Conservation (phyloP, 2,797 vertebrate species). For the Craterocephalus amniculus region DNA sequence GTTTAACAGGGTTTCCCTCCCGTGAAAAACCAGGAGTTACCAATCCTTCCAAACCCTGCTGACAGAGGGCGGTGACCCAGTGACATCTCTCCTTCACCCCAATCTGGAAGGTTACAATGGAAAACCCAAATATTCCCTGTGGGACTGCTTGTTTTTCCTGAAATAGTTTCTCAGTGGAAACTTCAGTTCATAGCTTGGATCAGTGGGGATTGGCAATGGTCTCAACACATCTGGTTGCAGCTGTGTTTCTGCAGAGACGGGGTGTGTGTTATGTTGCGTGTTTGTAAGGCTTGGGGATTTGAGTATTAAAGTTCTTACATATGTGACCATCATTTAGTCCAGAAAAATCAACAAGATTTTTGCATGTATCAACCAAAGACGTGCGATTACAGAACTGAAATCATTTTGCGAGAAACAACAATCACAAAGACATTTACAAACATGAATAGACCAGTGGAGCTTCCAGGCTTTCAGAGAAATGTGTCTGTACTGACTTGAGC, state of each 20-base stretch:
- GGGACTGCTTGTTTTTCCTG: slow-evolving; percentile 36
- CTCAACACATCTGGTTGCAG: slow-evolving; percentile 48
- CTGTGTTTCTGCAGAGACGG: slow-evolving; percentile 21
- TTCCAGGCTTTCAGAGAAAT: neutral
- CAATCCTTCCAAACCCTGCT: slow-evolving; percentile 10
- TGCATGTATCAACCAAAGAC: too few species aligned
- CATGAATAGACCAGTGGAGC: too few species aligned
- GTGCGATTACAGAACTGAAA: neutral
- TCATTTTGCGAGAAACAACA: neutral
- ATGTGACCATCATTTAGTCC: neutral
- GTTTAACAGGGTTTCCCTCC: slow-evolving; percentile 24
- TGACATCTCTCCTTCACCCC: slow-evolving; percentile 46
- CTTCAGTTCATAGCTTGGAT: slow-evolving; percentile 30
- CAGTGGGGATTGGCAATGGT: slow-evolving; percentile 9
- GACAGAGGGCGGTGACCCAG: slow-evolving; percentile 33
- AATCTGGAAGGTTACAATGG: slow-evolving; percentile 35
- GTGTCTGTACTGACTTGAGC: neutral
- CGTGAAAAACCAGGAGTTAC: slow-evolving; percentile 12
- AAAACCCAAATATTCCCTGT: slow-evolving; percentile 42
- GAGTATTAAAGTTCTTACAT: neutral
- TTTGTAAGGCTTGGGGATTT: slow-evolving; percentile 15
- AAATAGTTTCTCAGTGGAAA: slow-evolving; percentile 58
- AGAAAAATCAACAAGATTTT: neutral
- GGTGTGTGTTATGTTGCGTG: slow-evolving; percentile 8
- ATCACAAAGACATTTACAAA: neutral